A percentile compares a stretch with the other conserved stretches of the same genome.
These are phyloP conservation scores for Tachuris rubrigastra DNA, from an alignment of 2,113 vertebrate species.

Conservation along the genomic window DNA sequence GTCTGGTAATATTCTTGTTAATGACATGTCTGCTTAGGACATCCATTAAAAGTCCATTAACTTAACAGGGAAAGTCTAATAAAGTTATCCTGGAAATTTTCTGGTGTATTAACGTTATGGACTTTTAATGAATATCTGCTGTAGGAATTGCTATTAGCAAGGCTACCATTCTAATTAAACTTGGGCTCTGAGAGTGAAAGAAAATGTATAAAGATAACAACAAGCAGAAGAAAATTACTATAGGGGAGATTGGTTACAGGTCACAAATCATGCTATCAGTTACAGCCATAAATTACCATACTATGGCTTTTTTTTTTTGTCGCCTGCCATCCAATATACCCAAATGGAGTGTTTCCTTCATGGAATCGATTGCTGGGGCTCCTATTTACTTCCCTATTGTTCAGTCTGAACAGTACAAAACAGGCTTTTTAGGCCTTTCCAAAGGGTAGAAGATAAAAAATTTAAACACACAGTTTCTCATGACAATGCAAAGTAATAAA, in stretches of 20 bases:
- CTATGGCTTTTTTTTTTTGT: not conserved
- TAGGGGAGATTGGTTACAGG: not conserved
- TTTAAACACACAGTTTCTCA: not conserved
- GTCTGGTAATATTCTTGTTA: slow-evolving; percentile 73
- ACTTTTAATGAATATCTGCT: slow-evolving; percentile 76
- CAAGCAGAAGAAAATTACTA: not conserved
- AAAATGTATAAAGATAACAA: slow-evolving; percentile 14
- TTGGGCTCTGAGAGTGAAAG: not conserved
- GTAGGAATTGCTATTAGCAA: slow-evolving; percentile 69
- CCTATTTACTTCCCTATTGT: not conserved
- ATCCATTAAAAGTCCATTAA: slow-evolving; percentile 81
- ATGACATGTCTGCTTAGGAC: slow-evolving; percentile 74
- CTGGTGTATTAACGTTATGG: slow-evolving; percentile 75
- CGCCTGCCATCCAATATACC: not conserved
- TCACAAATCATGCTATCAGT: not conserved
- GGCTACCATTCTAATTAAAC: slow-evolving; percentile 69
- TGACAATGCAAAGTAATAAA: not conserved
- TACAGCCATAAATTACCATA: not conserved
- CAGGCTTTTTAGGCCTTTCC: not conserved
- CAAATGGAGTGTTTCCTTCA: not conserved
- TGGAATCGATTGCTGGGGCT: not conserved
- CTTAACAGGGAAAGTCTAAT: slow-evolving; percentile 76
- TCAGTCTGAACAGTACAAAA: not conserved
- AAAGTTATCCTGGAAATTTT: slow-evolving; percentile 76
- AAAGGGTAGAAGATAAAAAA: not conserved